Percentiles rank a stretch among this genome's conserved stretches.
Conservation (phyloP, 2,113 vertebrate genomes). For the Sinocyclocheilus anophthalmus region DNA sequence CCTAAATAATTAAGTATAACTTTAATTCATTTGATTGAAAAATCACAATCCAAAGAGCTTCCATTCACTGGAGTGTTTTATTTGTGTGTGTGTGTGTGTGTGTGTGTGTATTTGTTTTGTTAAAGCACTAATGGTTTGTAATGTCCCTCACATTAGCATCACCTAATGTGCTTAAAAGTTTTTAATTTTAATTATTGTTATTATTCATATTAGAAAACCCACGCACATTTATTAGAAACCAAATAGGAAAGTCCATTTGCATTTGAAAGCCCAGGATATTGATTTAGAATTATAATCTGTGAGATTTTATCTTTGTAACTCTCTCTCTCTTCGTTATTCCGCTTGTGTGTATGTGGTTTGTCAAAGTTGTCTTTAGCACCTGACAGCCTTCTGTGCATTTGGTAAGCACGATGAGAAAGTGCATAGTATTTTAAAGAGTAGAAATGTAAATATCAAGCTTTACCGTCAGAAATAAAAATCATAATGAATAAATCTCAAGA, state of each 20-base stretch:
- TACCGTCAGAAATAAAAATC: neutral
- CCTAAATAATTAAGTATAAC: neutral
- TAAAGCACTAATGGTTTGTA: neutral
- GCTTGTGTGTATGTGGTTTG: neutral
- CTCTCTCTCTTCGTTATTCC: neutral
- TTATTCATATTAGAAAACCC: neutral
- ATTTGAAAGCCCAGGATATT: neutral
- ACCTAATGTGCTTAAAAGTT: neutral
- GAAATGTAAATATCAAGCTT: slow-evolving; percentile 1
- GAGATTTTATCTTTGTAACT: neutral
- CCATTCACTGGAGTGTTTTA: neutral
- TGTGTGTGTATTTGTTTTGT: neutral
- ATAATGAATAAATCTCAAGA: too few relatives aligned
- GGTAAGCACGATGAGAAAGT: neutral
- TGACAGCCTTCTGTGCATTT: slow-evolving; percentile 4
- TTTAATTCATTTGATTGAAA: neutral
- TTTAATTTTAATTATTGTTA: neutral
- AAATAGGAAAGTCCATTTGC: neutral
- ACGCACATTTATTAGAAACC: neutral
- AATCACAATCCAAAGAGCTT: neutral
- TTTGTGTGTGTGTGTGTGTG: neutral
- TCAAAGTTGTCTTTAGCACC: neutral
- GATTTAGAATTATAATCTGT: slow-evolving; percentile 7
- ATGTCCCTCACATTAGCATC: neutral
- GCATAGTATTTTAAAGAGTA: neutral